These are phyloP conservation scores for Amblyjoppa proteus DNA, from an alignment of 2,888 invertebrate species.

Conservation along the genomic window DNA sequence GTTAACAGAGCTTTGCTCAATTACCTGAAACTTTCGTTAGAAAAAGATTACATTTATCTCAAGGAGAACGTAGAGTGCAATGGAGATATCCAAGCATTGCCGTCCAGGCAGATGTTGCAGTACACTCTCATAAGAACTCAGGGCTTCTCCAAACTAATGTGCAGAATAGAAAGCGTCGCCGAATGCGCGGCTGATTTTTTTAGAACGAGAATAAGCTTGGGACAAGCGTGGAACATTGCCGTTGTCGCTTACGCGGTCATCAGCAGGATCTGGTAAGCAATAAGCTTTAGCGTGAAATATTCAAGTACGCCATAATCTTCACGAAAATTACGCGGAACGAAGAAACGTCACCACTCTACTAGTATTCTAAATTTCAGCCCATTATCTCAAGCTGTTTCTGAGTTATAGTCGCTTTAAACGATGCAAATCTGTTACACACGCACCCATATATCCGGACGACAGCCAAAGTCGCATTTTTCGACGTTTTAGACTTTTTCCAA, in stretches of 20 bases:
- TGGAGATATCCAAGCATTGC: constrained; percentile 84
- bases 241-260: constrained; percentile 86
- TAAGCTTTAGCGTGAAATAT: background rate
- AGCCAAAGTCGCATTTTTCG: too few species aligned
- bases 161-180: constrained; percentile 85
- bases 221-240: constrained; percentile 87
- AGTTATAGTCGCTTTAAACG: too few species aligned
- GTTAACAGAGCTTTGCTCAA: constrained; percentile 86
- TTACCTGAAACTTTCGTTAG: constrained; percentile 85
- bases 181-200: constrained; percentile 86
- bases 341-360: too few species aligned
- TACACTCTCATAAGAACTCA: constrained; percentile 86
- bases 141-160: constrained; percentile 87
- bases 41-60: constrained; percentile 83
- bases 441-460: too few species aligned
- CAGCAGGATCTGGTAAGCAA: constrained; percentile 86
- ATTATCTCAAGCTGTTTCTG: too few species aligned
- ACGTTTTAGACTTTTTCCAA: too few species aligned
- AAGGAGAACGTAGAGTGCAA: constrained; percentile 73
- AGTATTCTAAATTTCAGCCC: too few species aligned
- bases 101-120: constrained; percentile 88
- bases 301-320: too few species aligned
- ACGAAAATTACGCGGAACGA: too few species aligned
- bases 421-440: too few species aligned
- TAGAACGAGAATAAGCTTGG: constrained; percentile 86